Evolutionary conservation across 2,888 invertebrate genomes (phyloP).

Genomic region (Drosophila colorata): DNA sequence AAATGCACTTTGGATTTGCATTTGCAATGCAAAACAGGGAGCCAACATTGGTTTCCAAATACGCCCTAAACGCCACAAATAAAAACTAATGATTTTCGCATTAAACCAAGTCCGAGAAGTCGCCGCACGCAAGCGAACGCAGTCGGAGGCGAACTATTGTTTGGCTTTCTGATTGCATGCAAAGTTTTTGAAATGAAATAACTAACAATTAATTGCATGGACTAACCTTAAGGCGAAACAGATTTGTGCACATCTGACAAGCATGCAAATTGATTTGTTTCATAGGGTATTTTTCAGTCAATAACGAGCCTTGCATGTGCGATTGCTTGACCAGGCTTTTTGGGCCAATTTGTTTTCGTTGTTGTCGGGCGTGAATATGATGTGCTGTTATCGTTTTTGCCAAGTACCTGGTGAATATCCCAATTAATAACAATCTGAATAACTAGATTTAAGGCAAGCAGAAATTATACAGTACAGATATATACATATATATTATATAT

Average conservation of each 20-base stretch:
- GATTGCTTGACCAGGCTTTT: not conserved
- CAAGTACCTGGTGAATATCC: not conserved
- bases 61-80: constrained; percentile 71
- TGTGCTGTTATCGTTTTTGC: constrained; percentile 22
- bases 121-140: constrained; percentile 44
- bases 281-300: constrained; percentile 25
- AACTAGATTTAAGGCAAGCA: not conserved
- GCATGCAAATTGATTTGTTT: not conserved
- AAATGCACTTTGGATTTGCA: constrained; percentile 52
- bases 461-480: too few relatives aligned
- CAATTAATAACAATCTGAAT: not conserved
- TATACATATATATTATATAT: too few relatives aligned
- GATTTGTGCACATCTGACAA: not conserved
- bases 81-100: constrained; percentile 75
- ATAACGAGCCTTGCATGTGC: not conserved
- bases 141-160: constrained; percentile 25
- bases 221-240: not conserved
- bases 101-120: constrained; percentile 46
- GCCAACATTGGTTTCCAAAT: constrained; percentile 21
- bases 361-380: constrained; percentile 42
- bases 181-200: constrained; percentile 26
- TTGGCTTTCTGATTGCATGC: constrained; percentile 29
- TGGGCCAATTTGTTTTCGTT: constrained; percentile 12
- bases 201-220: constrained; percentile 29
- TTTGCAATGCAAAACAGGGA: constrained; percentile 56